Evolutionary conservation across 1,140 invertebrate genomes (phyloP).

Genomic region (Drosophila kikkawai): DNA sequence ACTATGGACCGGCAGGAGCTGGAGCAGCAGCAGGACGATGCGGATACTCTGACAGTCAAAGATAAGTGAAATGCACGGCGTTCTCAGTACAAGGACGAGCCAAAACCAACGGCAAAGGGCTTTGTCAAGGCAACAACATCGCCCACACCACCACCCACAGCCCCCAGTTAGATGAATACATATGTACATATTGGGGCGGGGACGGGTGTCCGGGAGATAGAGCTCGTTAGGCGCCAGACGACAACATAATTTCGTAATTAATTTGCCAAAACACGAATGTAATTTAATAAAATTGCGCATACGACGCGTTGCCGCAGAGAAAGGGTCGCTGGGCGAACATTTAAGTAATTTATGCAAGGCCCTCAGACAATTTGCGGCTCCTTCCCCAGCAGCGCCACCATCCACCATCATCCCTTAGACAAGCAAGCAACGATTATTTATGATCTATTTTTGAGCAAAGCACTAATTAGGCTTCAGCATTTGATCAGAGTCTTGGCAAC

Average conservation of each 20-base stretch:
- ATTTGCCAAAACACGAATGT: constrained; percentile 84
- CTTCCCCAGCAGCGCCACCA: neutral
- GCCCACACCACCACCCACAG: neutral
- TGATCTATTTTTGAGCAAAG: constrained; percentile 78
- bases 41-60: constrained; percentile 60
- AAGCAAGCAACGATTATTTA: constrained; percentile 70
- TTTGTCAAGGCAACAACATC: constrained; percentile 43
- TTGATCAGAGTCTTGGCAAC: constrained; percentile 60
- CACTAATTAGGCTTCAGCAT: constrained; percentile 76
- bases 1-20: constrained; percentile 22
- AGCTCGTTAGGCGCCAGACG: constrained; percentile 67
- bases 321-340: constrained; percentile 47
- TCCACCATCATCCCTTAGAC: constrained; percentile 28
- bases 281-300: constrained; percentile 84
- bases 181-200: constrained; percentile 37
- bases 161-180: constrained; percentile 24
- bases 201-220: constrained; percentile 36
- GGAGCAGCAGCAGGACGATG: constrained; percentile 19
- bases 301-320: constrained; percentile 62
- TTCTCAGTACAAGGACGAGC: constrained; percentile 16
- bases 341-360: constrained; percentile 77
- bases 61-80: constrained; percentile 77
- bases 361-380: constrained; percentile 62
- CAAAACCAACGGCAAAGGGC: constrained; percentile 15
- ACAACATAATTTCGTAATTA: constrained; percentile 83